Conservation (phyloP, 2,113 vertebrate species). For the Motacilla tschutschensis region DNA sequence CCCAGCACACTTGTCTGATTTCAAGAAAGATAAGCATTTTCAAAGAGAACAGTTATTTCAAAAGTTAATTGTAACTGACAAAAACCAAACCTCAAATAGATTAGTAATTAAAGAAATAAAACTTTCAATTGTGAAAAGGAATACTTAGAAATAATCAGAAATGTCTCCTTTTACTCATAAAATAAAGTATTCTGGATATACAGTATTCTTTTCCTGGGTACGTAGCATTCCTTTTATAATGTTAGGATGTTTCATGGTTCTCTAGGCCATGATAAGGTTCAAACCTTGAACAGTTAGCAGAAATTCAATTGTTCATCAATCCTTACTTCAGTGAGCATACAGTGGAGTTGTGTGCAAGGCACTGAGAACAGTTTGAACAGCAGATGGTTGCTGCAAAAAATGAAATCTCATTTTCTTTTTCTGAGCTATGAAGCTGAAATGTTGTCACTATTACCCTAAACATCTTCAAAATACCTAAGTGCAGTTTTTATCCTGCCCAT, state of each 20-base stretch:
- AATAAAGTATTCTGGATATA: not conserved
- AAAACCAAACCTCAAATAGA: not conserved
- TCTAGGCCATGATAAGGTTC: not conserved
- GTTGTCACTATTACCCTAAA: not conserved
- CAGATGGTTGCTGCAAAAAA: not conserved
- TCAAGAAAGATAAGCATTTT: not conserved
- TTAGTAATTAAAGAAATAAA: not conserved
- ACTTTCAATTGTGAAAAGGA: not conserved
- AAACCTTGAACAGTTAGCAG: not conserved
- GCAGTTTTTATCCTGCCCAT: not conserved
- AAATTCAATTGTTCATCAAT: not conserved
- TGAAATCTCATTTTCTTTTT: not conserved
- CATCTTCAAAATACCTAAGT: not conserved
- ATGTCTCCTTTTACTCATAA: not conserved
- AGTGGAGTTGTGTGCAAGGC: not conserved
- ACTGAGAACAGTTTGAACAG: not conserved
- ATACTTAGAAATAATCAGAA: not conserved
- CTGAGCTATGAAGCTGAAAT: not conserved
- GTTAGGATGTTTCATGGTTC: not conserved
- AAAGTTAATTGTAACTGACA: not conserved
- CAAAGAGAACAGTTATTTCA: not conserved
- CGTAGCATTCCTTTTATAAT: not conserved
- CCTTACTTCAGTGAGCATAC: not conserved
- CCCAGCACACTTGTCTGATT: not conserved
- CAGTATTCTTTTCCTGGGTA: not conserved